A percentile compares a stretch with the other conserved stretches of the same genome.
These are phyloP conservation scores for Patagioenas fasciata DNA, from an alignment of 2,113 vertebrate species.

Conservation along the genomic window DNA sequence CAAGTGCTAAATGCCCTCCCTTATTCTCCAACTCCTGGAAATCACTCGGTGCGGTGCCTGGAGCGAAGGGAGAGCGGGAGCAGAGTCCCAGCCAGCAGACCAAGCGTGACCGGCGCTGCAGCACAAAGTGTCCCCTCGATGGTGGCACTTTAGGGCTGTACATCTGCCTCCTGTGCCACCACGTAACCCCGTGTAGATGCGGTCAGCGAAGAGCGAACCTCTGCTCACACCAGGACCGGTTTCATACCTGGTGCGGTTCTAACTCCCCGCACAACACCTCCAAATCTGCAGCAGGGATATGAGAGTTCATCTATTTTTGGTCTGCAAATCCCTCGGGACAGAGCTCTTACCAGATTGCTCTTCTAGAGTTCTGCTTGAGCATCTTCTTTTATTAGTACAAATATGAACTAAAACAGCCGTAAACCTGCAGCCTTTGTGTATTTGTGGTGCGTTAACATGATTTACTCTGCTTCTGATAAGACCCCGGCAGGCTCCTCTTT, in stretches of 20 bases:
- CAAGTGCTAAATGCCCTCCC: background rate
- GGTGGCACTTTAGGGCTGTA: background rate
- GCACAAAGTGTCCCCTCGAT: background rate
- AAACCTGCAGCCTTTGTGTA: background rate
- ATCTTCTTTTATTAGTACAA: background rate
- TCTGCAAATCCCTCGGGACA: background rate
- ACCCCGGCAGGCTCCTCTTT: background rate
- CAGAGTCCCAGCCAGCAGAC: background rate
- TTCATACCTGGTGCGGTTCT: background rate
- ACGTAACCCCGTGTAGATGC: rapidly evolving
- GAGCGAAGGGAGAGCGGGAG: background rate
- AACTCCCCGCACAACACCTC: rapidly evolving
- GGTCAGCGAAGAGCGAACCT: background rate
- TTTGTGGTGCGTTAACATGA: background rate
- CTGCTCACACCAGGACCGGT: rapidly evolving
- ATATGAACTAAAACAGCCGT: background rate
- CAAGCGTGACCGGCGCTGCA: rapidly evolving
- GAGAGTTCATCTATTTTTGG: background rate
- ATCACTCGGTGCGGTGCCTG: rapidly evolving
- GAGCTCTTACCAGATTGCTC: background rate
- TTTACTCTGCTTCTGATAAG: background rate
- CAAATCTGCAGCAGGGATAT: background rate
- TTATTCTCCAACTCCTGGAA: background rate
- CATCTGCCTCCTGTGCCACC: background rate
- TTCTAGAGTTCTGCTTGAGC: background rate